Percentiles rank a stretch among this genome's conserved stretches.
Evolutionary conservation across 2,888 invertebrate species (phyloP).

Genomic region (Drosophila mettleri): DNA sequence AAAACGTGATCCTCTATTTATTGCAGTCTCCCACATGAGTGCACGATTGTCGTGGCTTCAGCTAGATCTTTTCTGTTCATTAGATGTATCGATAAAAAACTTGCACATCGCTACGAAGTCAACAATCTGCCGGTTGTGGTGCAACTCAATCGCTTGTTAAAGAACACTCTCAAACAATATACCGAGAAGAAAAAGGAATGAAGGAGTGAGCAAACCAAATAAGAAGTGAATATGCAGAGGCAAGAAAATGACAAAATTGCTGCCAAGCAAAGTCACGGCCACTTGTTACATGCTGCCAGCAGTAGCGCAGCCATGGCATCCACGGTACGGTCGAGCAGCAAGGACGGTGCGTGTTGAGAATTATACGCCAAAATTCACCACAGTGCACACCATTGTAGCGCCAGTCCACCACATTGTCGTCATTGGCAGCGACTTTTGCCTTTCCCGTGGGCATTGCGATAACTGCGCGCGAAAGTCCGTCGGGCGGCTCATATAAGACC

Average conservation of each 20-base stretch:
- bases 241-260: slow-evolving; percentile 34
- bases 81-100: neutral
- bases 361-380: slow-evolving; percentile 48
- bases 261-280: slow-evolving; percentile 40
- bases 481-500: slow-evolving; percentile 77
- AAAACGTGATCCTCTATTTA: neutral
- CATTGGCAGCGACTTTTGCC: slow-evolving; percentile 48
- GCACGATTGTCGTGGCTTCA: neutral
- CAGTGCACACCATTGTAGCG: slow-evolving; percentile 12
- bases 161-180: neutral
- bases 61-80: neutral
- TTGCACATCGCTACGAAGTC: neutral
- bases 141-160: no score
- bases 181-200: neutral
- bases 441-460: slow-evolving; percentile 61
- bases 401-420: slow-evolving; percentile 51
- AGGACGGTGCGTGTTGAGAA: slow-evolving; percentile 46
- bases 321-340: slow-evolving; percentile 3
- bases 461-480: slow-evolving; percentile 50
- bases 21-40: no score
- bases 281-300: slow-evolving; percentile 69
- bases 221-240: neutral
- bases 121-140: neutral
- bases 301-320: slow-evolving; percentile 13
- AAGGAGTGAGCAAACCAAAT: neutral